Percentiles rank a stretch among this genome's conserved stretches.
Conservation (phyloP, 2,888 invertebrate genomes). For the Anodontia alba region DNA sequence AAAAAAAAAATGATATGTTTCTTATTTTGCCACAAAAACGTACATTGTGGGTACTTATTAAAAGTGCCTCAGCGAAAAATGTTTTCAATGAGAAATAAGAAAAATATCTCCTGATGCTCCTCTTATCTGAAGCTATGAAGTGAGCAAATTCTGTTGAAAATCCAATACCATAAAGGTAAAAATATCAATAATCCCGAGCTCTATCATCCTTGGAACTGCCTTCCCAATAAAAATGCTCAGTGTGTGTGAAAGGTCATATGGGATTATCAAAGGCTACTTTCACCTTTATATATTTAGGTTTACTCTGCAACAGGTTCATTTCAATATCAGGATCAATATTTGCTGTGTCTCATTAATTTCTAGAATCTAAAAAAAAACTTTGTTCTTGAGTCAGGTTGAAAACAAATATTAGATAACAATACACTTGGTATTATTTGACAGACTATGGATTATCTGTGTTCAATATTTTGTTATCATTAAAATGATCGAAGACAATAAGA, state of each 20-base stretch:
- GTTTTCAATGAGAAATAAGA: no score
- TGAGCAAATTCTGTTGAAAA: background rate
- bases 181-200: background rate
- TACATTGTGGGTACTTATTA: no score
- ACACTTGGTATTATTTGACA: background rate
- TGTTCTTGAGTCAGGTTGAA: background rate
- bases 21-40: no score
- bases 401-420: background rate
- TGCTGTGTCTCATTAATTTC: no score
- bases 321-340: no score
- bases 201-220: background rate
- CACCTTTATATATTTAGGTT: no score
- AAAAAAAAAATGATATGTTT: no score
- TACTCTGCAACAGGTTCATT: no score
- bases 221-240: background rate
- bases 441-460: slow-evolving; percentile 2
- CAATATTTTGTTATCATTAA: background rate
- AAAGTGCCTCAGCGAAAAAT: no score
- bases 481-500: background rate
- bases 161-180: background rate
- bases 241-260: background rate
- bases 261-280: background rate
- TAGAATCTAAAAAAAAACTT: no score
- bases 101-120: no score
- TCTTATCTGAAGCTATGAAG: no score